Base-by-base conservation (phyloP, 2,888 invertebrate genomes). In the Ophion costatus region DNA sequence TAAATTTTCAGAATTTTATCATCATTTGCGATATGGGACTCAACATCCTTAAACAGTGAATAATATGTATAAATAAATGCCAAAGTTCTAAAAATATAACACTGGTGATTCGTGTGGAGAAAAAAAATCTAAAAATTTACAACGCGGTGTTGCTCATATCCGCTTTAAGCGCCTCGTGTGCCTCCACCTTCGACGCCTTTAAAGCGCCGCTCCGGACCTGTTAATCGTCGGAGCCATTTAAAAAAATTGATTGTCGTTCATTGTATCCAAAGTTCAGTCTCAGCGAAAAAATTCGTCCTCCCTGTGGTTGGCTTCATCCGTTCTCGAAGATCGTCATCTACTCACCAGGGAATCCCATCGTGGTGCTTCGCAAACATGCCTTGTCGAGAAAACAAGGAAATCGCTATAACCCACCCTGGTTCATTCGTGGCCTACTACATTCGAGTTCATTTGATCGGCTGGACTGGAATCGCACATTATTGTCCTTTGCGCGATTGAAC, bases 371-470 rank as follows among this genome's bases (percentile, higher is more conserved):
- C 75, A 80, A 80, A 83, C 80, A 80, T 83, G 56, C 64, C 64
- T 51, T 51, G n/a, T 70, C 42, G 79, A 64, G 77, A 71, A 83
- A 80, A 80, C 75, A 51, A 71, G 64, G 73, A 67, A 79, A 79
- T 80, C 80, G 51, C 45, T 70, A 71, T 80, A 71, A 78, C 66
- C 57, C 66, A 59, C 5, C 59, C 63, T 76, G 71, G 71, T 76
- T 70, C 29, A 76, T 80, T 71, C 59, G 51, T 66, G 83, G 80
- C 80, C 75, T 75, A 80, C 83, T 83, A 71, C 69, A 59, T 82
- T 82, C 76, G 69, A 71, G 76, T 42, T 77, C 82, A 76, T 83
- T 83, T 83, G 70, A 80, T 80, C 80, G 42, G 22, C 45, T 38
- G 75, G 71, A 71, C 71, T 66, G 51, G 33, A 71, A 66, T 33